Conservation (phyloP, 2,797 vertebrate species). For the Ptychadena robeensis region DNA sequence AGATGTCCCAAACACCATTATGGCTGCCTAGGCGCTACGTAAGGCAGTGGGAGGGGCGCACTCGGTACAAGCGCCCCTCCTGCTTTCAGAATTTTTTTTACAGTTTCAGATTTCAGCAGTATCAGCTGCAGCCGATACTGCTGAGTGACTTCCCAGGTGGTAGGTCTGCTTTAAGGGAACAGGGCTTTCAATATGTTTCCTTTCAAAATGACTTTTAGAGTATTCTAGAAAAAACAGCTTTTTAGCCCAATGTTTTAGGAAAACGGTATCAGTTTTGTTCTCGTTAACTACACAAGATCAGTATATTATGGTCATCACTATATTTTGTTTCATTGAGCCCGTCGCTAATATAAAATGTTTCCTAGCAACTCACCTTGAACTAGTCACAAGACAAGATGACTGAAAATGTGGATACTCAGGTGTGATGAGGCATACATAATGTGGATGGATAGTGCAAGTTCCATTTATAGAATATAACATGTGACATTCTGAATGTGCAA, state of each 20-base stretch:
- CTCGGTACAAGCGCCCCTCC: no score
- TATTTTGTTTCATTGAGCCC: conserved; percentile 40
- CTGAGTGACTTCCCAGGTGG: no score
- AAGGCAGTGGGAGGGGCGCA: no score
- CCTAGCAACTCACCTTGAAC: conserved; percentile 58
- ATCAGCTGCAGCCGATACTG: no score
- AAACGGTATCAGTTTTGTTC: not conserved
- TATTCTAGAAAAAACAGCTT: not conserved
- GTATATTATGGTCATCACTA: conserved; percentile 18
- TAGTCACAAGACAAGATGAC: conserved; percentile 58
- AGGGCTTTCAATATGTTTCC: not conserved
- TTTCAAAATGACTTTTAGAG: not conserved
- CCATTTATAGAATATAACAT: conserved; percentile 62
- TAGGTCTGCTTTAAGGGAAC: no score
- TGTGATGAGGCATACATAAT: conserved; percentile 62
- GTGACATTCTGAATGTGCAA: conserved; percentile 58
- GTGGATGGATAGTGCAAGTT: conserved; percentile 60
- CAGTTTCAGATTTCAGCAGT: no score
- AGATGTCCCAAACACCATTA: no score
- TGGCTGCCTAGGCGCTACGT: no score
- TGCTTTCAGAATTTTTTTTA: no score
- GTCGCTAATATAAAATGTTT: conserved; percentile 51
- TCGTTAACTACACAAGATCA: conserved; percentile 1
- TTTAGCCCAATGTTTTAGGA: not conserved
- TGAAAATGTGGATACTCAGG: conserved; percentile 58